Evolutionary conservation across 2,888 invertebrate species (phyloP), one percentile per base, ranked within the genome.

Genomic region (Cremastobaeus sp.): DNA sequence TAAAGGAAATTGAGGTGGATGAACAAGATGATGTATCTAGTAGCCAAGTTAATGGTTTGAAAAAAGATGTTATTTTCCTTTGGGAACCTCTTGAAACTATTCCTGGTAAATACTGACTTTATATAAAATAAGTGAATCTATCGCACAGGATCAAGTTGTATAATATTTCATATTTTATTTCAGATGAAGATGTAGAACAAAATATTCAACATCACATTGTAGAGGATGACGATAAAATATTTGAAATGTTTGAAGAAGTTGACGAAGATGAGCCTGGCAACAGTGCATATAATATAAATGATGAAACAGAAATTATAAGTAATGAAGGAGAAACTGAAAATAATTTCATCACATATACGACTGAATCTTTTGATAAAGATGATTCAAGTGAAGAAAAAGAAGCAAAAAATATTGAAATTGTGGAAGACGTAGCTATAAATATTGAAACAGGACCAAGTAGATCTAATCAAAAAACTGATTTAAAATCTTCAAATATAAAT

Each of bases 191-290:
- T 1, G 34, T 25, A 9, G 11, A 25, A 4, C 47, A 47, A 4
- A 12, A 37, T 20, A n/a, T 21, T 14, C 21, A 37, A 12, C n/a
- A 50, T 17, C 28, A 37, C 18, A 14, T 87, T 89, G 89, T 76
- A 89, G 87, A 52, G 5, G 47, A 55, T 11, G 71, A 62, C 17
- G 37, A 60, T n/a, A 17, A 17, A 1, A 15, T 69, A 14, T 64
- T 39, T 3, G 71, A 71, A 4, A 45, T 59, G 47, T 65, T 71
- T 39, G 71, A 71, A 32, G 71, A 71, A 65, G 59, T 71, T 9
- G 37, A 78, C 89, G 89, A 84, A 89, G 88, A 76, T 32, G 73
- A 88, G 84, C 82, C 88, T 89, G 81, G 88, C 1, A n/a, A 43
- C n/a, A n/a, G n/a, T n/a, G n/a, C n/a, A n/a, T n/a, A n/a, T 12